A percentile compares a stretch with the other conserved stretches of the same genome.
These are phyloP conservation scores for Vulpes lagopus DNA, from an alignment of 2,113 vertebrate genomes.

Conservation along the genomic window DNA sequence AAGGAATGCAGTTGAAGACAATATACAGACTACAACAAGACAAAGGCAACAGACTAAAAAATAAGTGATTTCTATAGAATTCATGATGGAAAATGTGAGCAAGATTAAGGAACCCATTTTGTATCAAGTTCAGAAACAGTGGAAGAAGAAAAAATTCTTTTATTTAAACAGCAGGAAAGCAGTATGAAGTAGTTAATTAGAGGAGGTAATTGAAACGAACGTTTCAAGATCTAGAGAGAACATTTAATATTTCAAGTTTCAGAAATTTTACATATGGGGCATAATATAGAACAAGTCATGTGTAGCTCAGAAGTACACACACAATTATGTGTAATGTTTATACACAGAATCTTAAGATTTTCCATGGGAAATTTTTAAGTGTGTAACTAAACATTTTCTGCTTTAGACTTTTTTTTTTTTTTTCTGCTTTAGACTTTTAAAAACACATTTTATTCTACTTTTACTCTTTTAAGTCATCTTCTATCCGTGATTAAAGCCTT, in stretches of 20 bases:
- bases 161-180: conserved; percentile 31
- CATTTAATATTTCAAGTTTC: conserved; percentile 23
- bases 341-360: not conserved
- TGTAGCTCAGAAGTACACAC: not conserved
- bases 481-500: not conserved
- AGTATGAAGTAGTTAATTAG: not conserved
- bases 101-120: conserved; percentile 34
- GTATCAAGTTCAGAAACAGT: not conserved
- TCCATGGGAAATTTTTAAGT: not conserved
- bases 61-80: not conserved
- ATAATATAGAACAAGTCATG: not conserved
- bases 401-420: not conserved
- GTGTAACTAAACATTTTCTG: conserved; percentile 8
- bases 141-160: not conserved
- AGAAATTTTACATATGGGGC: not conserved
- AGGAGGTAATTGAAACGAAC: not conserved
- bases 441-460: conserved; percentile 12
- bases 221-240: conserved; percentile 9
- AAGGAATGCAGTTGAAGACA: not conserved
- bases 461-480: not conserved
- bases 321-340: not conserved
- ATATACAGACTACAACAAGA: not conserved
- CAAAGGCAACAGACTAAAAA: not conserved
- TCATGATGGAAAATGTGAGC: not conserved
- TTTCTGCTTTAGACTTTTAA: not conserved